phyloP scores from a whole-genome alignment of 2,113 vertebrate genomes.

The Chaetodon trifascialis region DNA sequence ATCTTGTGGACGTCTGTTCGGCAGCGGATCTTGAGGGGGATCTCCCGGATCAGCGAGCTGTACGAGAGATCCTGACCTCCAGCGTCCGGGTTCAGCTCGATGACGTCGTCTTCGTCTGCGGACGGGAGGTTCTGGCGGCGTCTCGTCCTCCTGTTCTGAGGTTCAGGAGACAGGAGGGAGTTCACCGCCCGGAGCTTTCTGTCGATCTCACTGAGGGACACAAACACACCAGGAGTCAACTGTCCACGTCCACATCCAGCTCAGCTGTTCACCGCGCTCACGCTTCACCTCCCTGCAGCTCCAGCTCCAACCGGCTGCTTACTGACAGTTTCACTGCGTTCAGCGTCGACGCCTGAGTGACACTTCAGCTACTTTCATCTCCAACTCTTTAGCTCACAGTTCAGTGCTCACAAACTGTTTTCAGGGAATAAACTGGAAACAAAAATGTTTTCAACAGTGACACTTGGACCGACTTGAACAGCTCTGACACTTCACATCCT shows the following conservation, averaged over 20 bases:
- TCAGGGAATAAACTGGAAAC: no score
- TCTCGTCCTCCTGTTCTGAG: not conserved
- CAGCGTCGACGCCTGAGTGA: no score
- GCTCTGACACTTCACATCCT: no score
- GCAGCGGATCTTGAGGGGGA: conserved; percentile 84
- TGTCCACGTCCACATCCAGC: no score
- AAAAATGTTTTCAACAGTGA: no score
- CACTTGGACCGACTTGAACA: no score
- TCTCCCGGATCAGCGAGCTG: conserved; percentile 47
- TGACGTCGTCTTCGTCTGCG: conserved; percentile 31
- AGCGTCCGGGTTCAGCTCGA: conserved; percentile 30
- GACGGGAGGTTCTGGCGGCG: not conserved
- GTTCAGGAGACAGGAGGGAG: conserved; percentile 69
- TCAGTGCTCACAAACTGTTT: no score
- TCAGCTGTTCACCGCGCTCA: no score
- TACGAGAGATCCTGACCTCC: not conserved
- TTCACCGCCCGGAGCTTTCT: conserved; percentile 66
- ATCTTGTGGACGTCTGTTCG: conserved; percentile 80
- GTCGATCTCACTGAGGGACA: conserved; percentile 76
- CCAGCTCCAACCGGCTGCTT: no score
- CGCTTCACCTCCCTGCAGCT: no score
- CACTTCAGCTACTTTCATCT: not conserved
- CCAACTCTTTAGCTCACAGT: no score
- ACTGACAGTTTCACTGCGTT: no score
- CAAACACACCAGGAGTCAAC: not conserved